phyloP scores from a whole-genome alignment of 2,113 vertebrate genomes.

The Archilochus colubris region DNA sequence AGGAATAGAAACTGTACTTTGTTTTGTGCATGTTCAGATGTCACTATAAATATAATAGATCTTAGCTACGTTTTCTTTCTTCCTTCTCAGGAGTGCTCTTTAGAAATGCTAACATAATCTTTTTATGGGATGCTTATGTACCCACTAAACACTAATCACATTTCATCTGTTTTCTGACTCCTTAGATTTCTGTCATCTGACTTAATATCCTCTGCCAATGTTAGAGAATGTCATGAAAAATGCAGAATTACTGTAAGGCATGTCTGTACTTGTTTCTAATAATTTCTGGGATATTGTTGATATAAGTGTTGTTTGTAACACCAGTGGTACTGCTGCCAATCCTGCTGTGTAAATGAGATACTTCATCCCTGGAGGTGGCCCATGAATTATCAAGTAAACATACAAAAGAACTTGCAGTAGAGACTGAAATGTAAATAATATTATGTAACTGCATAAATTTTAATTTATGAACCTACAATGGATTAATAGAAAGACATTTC shows the following conservation, averaged over 20 bases:
- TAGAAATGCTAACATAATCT: not conserved
- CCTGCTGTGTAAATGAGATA: slow-evolving; percentile 16
- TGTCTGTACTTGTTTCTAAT: not conserved
- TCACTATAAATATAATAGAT: not conserved
- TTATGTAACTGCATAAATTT: not conserved
- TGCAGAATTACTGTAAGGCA: not conserved
- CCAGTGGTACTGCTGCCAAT: not conserved
- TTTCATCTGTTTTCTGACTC: not conserved
- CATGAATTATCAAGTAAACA: not conserved
- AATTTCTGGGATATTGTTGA: not conserved
- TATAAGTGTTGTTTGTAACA: not conserved
- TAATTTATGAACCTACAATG: not conserved
- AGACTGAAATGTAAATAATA: not conserved
- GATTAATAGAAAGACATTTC: not conserved
- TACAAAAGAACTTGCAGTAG: not conserved
- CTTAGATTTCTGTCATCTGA: not conserved
- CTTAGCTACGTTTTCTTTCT: not conserved
- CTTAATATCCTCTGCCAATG: not conserved
- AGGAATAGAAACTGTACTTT: not conserved
- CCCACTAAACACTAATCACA: not conserved
- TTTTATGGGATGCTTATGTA: not conserved
- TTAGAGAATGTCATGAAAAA: not conserved
- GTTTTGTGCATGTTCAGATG: not conserved
- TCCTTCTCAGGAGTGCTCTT: not conserved
- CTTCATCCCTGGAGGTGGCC: not conserved